Evolutionary conservation across 2,888 invertebrate species (phyloP).

Genomic region (Drosophila rubida): DNA sequence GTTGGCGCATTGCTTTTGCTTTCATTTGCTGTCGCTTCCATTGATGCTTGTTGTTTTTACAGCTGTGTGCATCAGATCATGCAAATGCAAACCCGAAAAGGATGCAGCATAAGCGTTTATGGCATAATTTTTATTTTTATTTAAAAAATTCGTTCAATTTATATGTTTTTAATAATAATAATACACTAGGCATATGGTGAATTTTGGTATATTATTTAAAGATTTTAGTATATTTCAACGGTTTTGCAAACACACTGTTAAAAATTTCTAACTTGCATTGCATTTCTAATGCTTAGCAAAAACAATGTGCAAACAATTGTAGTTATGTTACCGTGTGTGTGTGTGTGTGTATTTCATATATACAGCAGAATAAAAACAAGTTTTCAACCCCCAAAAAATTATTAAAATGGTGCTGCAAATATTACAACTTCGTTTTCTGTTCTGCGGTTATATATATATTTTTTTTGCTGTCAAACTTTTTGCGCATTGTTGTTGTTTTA

Average conservation of each 20-base stretch:
- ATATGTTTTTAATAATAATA: background rate
- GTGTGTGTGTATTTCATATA: background rate
- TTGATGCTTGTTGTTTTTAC: constrained; percentile 35
- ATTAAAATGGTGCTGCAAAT: constrained; percentile 49
- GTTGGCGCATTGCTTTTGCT: constrained; percentile 12
- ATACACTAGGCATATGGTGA: no score
- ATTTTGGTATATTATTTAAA: background rate
- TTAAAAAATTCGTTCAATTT: background rate
- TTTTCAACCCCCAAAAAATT: constrained; percentile 55
- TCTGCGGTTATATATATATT: constrained; percentile 12
- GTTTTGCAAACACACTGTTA: background rate
- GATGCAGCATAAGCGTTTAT: background rate
- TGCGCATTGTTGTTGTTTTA: constrained; percentile 46
- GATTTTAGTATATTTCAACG: background rate
- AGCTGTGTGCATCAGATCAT: constrained; percentile 24
- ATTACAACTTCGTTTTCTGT: constrained; percentile 36
- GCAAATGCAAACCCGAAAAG: constrained; percentile 21
- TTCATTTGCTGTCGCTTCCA: constrained; percentile 15
- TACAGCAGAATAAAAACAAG: constrained; percentile 34
- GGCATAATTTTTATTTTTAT: background rate
- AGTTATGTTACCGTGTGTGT: background rate
- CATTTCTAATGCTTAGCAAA: constrained; percentile 2
- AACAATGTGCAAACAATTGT: background rate
- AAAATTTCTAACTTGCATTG: background rate
- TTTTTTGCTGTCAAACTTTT: constrained; percentile 45